Percentiles rank a stretch among this genome's conserved stretches.
Evolutionary conservation across 2,888 invertebrate genomes (phyloP).

Genomic region (Phymatocera aterrima): DNA sequence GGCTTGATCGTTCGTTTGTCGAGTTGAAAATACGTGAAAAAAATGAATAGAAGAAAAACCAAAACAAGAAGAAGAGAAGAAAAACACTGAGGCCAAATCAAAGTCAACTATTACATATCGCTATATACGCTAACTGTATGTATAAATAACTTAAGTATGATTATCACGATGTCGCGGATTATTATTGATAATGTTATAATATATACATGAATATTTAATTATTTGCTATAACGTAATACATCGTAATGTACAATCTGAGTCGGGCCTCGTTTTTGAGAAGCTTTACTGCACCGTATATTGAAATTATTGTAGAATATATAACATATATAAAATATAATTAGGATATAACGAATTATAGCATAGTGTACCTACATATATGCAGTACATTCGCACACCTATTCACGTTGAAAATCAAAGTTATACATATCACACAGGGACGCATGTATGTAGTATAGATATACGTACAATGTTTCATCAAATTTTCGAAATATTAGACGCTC

Average conservation of each 20-base stretch:
- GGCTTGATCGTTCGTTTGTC: neutral
- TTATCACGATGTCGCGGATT: constrained; percentile 11
- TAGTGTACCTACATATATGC: no score
- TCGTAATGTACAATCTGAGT: neutral
- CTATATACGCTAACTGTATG: constrained; percentile 40
- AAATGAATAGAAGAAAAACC: neutral
- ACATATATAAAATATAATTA: neutral
- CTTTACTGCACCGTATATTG: constrained; percentile 22
- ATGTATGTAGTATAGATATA: no score
- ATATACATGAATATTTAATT: neutral
- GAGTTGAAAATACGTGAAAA: neutral
- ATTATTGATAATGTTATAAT: constrained; percentile 29
- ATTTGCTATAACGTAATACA: neutral
- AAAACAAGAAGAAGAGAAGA: neutral
- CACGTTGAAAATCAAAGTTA: no score
- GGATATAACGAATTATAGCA: no score
- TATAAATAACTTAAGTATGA: no score
- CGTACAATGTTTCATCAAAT: no score
- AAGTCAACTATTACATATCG: constrained; percentile 46
- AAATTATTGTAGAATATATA: neutral
- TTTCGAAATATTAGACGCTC: no score
- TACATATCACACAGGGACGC: no score
- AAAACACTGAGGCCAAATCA: constrained; percentile 41
- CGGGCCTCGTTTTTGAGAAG: constrained; percentile 8
- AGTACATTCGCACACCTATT: no score